A percentile compares a stretch with the other conserved stretches of the same genome.
These are phyloP conservation scores for Drosophila ananassae DNA, from an alignment of 1,140 invertebrate genomes.

Conservation along the genomic window DNA sequence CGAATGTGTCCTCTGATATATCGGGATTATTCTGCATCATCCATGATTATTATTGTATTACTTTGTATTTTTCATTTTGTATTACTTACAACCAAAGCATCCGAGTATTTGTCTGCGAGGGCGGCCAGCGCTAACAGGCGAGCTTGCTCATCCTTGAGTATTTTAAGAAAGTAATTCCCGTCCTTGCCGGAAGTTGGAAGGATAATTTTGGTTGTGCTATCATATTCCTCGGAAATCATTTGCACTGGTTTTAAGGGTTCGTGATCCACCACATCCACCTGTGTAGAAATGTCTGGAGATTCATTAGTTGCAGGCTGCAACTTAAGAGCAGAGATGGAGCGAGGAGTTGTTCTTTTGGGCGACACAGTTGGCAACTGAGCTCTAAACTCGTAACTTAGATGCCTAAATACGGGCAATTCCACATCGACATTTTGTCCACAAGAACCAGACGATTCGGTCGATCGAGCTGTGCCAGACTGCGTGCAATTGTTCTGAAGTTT, in stretches of 20 bases:
- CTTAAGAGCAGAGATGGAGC: slow-evolving; percentile 74
- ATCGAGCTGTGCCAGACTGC: slow-evolving; percentile 38
- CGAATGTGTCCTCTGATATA: slow-evolving; percentile 91
- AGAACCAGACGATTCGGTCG: slow-evolving; percentile 6
- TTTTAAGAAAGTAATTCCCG: slow-evolving; percentile 90
- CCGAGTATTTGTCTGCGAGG: slow-evolving; percentile 88
- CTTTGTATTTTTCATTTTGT: neutral
- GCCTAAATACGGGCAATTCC: slow-evolving; percentile 90
- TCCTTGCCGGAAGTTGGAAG: slow-evolving; percentile 80
- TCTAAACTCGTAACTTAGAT: slow-evolving; percentile 92
- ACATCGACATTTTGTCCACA: slow-evolving; percentile 38
- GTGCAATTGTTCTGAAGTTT: slow-evolving; percentile 84
- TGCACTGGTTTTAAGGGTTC: slow-evolving; percentile 11
- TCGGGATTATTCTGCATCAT: slow-evolving; percentile 74
- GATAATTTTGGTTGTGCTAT: slow-evolving; percentile 25
- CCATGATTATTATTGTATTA: neutral
- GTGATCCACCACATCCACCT: slow-evolving; percentile 61
- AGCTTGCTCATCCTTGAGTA: slow-evolving; percentile 90
- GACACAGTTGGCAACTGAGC: slow-evolving; percentile 91
- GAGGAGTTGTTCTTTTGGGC: slow-evolving; percentile 83
- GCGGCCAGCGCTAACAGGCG: slow-evolving; percentile 88
- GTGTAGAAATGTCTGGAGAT: neutral
- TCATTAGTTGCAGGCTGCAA: slow-evolving; percentile 7
- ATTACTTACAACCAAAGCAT: slow-evolving; percentile 84
- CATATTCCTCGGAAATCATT: slow-evolving; percentile 35